Evolutionary conservation across 2,888 invertebrate species (phyloP).

Genomic region (Brachyopa scutellaris): DNA sequence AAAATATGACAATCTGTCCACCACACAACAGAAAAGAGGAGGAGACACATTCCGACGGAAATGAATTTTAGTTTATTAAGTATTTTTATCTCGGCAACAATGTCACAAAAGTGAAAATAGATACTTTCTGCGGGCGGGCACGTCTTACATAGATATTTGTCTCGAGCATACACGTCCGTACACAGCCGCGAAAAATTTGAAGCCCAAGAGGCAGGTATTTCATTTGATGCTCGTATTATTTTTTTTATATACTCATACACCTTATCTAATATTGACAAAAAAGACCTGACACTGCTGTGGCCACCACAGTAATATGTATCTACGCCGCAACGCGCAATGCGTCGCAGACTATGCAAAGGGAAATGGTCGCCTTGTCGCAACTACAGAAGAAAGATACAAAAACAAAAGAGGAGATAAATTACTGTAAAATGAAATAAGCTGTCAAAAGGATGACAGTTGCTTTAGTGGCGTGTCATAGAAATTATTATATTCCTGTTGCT

Average conservation of each 20-base stretch:
- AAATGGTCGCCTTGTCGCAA: not conserved
- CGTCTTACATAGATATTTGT: conserved; percentile 39
- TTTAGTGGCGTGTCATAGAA: conserved; percentile 44
- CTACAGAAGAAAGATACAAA: not conserved
- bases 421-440: conserved; percentile 46
- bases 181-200: conserved; percentile 3
- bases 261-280: conserved; percentile 50
- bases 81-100: conserved; percentile 42
- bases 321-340: not conserved
- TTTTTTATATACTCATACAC: not conserved
- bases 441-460: conserved; percentile 52
- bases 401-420: conserved; percentile 50
- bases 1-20: not conserved
- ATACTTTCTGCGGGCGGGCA: conserved; percentile 25
- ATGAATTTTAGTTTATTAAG: conserved; percentile 16
- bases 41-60: conserved; percentile 23
- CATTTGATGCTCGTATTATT: not conserved
- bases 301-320: not conserved
- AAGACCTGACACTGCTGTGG: not conserved
- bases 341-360: not conserved
- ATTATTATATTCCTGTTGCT: conserved; percentile 49
- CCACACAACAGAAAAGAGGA: not conserved
- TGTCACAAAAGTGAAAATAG: conserved; percentile 45
- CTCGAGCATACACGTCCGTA: conserved; percentile 2
- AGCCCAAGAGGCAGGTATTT: conserved; percentile 25